Evolutionary conservation across 2,113 vertebrate genomes (phyloP).

Genomic region (Rallus limicola): DNA sequence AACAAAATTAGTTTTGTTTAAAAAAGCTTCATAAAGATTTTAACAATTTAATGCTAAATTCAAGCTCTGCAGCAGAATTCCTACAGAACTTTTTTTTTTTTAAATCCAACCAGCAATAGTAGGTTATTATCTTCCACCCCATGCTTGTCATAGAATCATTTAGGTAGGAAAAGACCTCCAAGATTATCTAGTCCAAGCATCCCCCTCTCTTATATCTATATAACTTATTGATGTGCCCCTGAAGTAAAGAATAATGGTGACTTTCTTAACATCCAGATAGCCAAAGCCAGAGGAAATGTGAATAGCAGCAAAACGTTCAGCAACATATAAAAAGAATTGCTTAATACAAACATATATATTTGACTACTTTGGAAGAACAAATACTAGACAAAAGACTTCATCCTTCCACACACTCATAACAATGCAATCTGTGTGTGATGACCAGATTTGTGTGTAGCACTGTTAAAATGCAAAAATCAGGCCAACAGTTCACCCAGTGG

Average conservation of each 20-base stretch:
- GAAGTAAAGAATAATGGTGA: slow-evolving; percentile 7
- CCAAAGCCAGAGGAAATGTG: background rate
- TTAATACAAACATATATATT: background rate
- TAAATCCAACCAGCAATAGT: background rate
- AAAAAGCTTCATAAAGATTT: background rate
- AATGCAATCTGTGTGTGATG: background rate
- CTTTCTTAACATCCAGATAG: background rate
- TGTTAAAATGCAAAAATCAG: background rate
- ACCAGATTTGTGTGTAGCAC: background rate
- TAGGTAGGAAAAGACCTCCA: no score
- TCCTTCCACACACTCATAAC: background rate
- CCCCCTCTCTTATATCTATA: background rate
- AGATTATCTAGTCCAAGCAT: no score
- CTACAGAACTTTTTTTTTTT: background rate
- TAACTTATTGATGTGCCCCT: background rate
- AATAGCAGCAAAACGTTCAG: background rate
- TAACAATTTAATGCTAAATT: background rate
- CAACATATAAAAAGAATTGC: background rate
- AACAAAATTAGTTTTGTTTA: background rate
- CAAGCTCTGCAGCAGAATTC: background rate
- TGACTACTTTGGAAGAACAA: background rate
- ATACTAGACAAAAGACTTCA: background rate
- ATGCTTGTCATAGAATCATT: background rate
- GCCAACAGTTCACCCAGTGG: background rate
- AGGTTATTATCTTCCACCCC: background rate